Base-by-base conservation (phyloP, 53 echinoderm and acorn worm genomes). In the Hippasteria phrygiana region DNA sequence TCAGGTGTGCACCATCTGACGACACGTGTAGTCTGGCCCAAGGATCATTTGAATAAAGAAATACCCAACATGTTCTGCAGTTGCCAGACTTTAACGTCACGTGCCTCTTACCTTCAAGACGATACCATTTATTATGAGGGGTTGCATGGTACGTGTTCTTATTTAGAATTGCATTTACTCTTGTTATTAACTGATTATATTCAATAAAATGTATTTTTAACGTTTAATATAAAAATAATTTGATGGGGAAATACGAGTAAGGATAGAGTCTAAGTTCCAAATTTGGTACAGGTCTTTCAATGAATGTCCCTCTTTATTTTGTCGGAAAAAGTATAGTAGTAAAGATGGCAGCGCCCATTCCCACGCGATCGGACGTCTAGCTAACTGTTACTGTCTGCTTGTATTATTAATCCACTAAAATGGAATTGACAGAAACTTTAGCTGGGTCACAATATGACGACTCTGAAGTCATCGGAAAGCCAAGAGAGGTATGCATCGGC, bases 281-380 rank as follows among this genome's bases (percentile, higher is more conserved):
- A n/a, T n/a, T n/a, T n/a, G n/a, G n/a, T n/a, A n/a, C n/a, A n/a
- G n/a, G n/a, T n/a, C 10, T 4, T 33, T 32, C 16, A 75, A 1
- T 14, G 24, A 48, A 26, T 0, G 1, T 20, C 48, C 33, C 76
- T 26, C 3, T 76, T 24, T 75, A 13, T 27, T 8, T 2, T 11
- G 16, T 28, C 13, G 46, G 6, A 45, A 45, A 45, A 45, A 45
- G 29, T 41, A 43, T 18, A 45, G 1, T 22, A 76, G 17, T 31
- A 48, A 76, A 76, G 76, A 76, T 76, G 76, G 76, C 76, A 50
- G 76, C 76, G 53, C 76, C 76, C 54, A 17, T 74, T n/a, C n/a
- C n/a, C n/a, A n/a, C n/a, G n/a, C n/a, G n/a, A n/a, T n/a, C n/a
- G n/a, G n/a, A n/a, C n/a, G n/a, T n/a, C n/a, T n/a, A n/a, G n/a